These are phyloP conservation scores for Myioborus melanocephalus DNA, from an alignment of 2,797 vertebrate species.

Conservation along the genomic window DNA sequence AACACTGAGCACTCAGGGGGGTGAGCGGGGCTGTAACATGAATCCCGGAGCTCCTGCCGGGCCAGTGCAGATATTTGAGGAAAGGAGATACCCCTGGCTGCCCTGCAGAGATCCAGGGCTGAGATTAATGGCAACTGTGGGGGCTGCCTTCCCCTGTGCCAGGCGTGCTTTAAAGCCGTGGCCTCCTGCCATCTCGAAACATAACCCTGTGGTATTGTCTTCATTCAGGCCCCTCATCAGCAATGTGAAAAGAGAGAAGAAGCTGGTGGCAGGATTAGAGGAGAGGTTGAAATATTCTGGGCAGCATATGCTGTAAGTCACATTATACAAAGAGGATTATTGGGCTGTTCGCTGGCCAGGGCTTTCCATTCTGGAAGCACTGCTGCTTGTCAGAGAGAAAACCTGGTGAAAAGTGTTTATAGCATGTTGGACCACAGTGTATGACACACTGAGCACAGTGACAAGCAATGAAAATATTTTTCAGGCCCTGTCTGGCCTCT, in stretches of 20 bases:
- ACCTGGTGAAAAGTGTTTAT: conserved; percentile 27
- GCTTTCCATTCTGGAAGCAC: conserved; percentile 17
- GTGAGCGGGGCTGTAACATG: background rate
- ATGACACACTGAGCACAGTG: background rate
- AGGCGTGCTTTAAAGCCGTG: conserved; percentile 38
- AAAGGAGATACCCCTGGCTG: conserved; percentile 57
- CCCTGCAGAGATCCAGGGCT: conserved; percentile 32
- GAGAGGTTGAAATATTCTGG: conserved; percentile 60
- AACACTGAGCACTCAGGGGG: background rate
- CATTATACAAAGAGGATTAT: conserved; percentile 28
- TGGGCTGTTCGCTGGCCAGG: background rate
- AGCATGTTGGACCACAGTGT: background rate
- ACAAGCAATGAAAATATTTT: conserved; percentile 39
- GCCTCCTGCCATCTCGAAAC: conserved; percentile 66
- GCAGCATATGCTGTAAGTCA: conserved; percentile 49
- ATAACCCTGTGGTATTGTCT: conserved; percentile 45
- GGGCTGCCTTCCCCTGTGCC: conserved; percentile 25
- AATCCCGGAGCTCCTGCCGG: background rate
- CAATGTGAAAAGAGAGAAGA: conserved; percentile 63
- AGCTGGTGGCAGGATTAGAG: conserved; percentile 61
- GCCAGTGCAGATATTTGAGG: background rate
- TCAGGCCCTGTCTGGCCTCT: background rate
- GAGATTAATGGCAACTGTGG: conserved; percentile 55
- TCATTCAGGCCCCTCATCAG: conserved; percentile 33
- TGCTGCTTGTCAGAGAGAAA: conserved; percentile 21